phyloP scores from a whole-genome alignment of 2,888 invertebrate genomes.

The Crematogaster levior region DNA sequence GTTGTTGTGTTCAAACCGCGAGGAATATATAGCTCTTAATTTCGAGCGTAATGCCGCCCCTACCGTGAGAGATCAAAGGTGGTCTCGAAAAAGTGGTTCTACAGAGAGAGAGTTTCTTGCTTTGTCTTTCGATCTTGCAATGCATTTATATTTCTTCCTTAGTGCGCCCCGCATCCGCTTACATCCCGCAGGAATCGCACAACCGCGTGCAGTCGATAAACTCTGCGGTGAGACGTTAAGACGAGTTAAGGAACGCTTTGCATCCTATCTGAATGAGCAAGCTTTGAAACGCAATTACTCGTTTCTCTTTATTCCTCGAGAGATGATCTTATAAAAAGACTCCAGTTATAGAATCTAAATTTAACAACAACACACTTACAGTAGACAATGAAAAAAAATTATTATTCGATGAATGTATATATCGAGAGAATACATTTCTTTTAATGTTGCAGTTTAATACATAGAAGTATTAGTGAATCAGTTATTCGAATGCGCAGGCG shows the following conservation, averaged over 20 bases:
- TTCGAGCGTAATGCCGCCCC: conserved; percentile 14
- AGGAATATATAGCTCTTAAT: conserved; percentile 40
- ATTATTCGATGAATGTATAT: not conserved
- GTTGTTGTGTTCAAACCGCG: conserved; percentile 34
- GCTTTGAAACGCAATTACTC: conserved; percentile 37
- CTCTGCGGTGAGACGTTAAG: conserved; percentile 29
- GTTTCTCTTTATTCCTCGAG: conserved; percentile 28
- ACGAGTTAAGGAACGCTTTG: conserved; percentile 33
- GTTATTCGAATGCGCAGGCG: not conserved
- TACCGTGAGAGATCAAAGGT: conserved; percentile 14
- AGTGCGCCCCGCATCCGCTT: not conserved
- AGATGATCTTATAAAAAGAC: not conserved
- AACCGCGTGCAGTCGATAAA: conserved; percentile 22
- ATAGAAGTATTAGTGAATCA: not conserved
- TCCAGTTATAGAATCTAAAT: not conserved
- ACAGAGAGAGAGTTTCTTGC: not conserved
- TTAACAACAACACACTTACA: not conserved
- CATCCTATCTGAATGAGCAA: conserved; percentile 10
- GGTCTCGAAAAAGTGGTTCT: conserved; percentile 7
- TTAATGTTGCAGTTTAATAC: not conserved
- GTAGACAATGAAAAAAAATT: conserved; percentile 1
- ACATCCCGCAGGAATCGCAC: conserved; percentile 8
- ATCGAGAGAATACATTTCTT: not conserved
- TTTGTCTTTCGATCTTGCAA: conserved; percentile 13
- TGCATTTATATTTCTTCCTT: not conserved